phyloP scores from a whole-genome alignment of 2,888 invertebrate species.

The Lithophane socia region DNA sequence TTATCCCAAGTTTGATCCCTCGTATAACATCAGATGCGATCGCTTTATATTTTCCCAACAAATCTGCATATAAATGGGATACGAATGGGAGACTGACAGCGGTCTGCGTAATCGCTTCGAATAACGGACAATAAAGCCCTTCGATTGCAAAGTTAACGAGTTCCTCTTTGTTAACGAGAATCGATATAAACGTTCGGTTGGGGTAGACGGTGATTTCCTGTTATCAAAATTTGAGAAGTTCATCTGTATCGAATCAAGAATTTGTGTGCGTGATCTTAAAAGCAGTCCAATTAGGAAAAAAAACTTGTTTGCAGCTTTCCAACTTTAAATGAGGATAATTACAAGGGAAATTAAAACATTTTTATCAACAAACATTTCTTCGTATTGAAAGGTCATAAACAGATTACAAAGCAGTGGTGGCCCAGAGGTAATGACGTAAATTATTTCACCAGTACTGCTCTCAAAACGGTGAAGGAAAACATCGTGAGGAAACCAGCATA shows the following conservation, averaged over 20 bases:
- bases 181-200: slow-evolving; percentile 32
- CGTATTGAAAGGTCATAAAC: not conserved
- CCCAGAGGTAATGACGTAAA: no score
- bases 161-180: slow-evolving; percentile 42
- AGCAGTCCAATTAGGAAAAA: not conserved
- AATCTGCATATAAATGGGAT: slow-evolving; percentile 57
- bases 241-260: not conserved
- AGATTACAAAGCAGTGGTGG: no score
- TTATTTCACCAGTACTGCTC: no score
- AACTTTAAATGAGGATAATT: not conserved
- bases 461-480: no score
- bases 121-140: slow-evolving; percentile 28
- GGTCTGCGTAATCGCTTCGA: slow-evolving; percentile 35
- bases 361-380: not conserved
- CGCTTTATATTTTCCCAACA: slow-evolving; percentile 33
- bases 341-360: not conserved
- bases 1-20: slow-evolving; percentile 17
- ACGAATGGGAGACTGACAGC: slow-evolving; percentile 43
- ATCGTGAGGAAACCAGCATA: no score
- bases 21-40: slow-evolving; percentile 25
- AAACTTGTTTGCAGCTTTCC: not conserved
- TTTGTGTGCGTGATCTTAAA: not conserved
- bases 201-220: not conserved
- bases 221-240: not conserved
- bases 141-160: slow-evolving; percentile 52